Evolutionary conservation across 2,113 vertebrate genomes (phyloP).

Genomic region (Grammomys surdaster): DNA sequence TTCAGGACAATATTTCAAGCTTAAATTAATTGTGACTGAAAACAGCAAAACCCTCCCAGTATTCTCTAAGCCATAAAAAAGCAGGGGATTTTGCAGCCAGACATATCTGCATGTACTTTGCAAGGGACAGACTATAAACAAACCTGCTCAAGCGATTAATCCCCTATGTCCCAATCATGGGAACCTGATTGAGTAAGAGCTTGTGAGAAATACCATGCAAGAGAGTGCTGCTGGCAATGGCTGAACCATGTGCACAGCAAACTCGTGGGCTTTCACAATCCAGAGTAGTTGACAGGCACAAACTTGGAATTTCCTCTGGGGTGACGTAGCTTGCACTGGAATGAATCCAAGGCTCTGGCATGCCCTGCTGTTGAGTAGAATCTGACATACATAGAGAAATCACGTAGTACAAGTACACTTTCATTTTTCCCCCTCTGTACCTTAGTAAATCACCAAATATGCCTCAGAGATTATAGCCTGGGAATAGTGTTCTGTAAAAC

Average conservation of each 20-base stretch:
- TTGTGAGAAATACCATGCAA: conserved; percentile 67
- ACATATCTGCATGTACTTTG: conserved; percentile 27
- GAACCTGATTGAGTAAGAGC: conserved; percentile 40
- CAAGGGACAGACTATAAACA: conserved; percentile 25
- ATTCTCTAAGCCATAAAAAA: background rate
- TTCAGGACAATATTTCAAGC: background rate
- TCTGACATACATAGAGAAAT: background rate
- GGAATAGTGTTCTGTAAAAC: background rate
- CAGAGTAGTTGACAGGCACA: background rate
- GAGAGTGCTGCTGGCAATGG: conserved; percentile 41
- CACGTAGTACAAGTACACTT: background rate
- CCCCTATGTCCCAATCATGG: conserved; percentile 54
- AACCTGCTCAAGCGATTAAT: conserved; percentile 48
- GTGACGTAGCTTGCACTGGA: background rate
- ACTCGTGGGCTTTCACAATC: conserved; percentile 14
- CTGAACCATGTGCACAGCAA: background rate
- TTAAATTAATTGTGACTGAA: conserved; percentile 6
- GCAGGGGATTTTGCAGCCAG: background rate
- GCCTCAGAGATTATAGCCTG: background rate
- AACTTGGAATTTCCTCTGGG: conserved; percentile 66
- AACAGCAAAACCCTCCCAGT: background rate
- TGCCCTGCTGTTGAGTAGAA: background rate
- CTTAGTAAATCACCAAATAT: background rate
- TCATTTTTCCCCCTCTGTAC: background rate
- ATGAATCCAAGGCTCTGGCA: background rate